A percentile compares a stretch with the other conserved stretches of the same genome.
Evolutionary conservation across 2,113 vertebrate genomes (phyloP).

Genomic region (Lagopus leucura): DNA sequence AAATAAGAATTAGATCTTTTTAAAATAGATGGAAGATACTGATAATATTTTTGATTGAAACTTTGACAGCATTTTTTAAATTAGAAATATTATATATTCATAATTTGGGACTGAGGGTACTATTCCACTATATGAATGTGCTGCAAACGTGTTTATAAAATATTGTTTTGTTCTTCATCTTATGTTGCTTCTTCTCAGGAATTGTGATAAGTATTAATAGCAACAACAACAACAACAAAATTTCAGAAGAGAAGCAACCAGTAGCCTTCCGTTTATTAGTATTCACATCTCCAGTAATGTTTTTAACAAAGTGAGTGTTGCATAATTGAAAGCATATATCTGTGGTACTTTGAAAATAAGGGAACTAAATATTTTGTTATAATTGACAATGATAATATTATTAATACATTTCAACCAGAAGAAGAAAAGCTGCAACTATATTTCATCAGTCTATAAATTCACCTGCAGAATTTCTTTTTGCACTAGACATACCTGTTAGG

Average conservation of each 20-base stretch:
- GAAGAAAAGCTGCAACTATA: neutral
- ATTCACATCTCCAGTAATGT: neutral
- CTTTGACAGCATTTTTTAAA: neutral
- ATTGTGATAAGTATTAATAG: neutral
- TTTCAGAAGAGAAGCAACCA: neutral
- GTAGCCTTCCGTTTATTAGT: neutral
- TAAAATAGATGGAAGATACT: neutral
- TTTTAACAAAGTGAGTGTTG: neutral
- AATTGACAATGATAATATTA: slow-evolving; percentile 27
- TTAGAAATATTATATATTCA: neutral
- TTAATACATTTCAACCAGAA: slow-evolving; percentile 45
- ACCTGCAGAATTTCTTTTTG: slow-evolving; percentile 34
- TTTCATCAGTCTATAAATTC: slow-evolving; percentile 43
- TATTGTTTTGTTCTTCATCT: neutral
- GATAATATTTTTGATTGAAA: neutral
- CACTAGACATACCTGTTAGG: slow-evolving; percentile 46
- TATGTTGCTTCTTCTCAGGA: neutral
- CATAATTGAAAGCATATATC: neutral
- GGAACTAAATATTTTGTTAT: slow-evolving; percentile 14
- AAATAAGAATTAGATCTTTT: neutral
- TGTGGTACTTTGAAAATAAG: neutral
- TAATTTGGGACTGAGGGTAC: neutral
- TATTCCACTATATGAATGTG: neutral
- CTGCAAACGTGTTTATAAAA: neutral
- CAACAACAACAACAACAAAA: neutral